phyloP scores from a whole-genome alignment of 2,113 vertebrate genomes.

The Dromas ardeola region DNA sequence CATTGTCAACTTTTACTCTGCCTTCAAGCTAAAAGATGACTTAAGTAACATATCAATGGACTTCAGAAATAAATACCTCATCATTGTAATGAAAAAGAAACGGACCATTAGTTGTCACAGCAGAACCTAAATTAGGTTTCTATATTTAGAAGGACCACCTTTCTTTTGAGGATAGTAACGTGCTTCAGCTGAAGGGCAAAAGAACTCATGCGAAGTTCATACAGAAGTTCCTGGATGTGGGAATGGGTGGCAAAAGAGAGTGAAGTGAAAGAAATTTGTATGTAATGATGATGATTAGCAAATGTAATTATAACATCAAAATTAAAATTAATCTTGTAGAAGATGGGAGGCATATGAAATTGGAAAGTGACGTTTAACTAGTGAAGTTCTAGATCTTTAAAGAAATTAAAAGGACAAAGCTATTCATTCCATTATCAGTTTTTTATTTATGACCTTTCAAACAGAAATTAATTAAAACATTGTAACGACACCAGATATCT shows the following conservation, averaged over 20 bases:
- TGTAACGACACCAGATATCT: not conserved
- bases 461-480: constrained; percentile 7
- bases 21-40: not conserved
- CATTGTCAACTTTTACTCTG: not conserved
- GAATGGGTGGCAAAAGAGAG: not conserved
- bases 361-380: not conserved
- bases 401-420: not conserved
- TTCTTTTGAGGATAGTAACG: constrained; percentile 19
- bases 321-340: not conserved
- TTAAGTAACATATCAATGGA: not conserved
- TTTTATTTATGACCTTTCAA: constrained; percentile 24
- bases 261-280: not conserved
- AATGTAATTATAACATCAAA: not conserved
- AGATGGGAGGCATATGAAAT: not conserved
- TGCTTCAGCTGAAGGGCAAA: constrained; percentile 26
- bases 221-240: not conserved
- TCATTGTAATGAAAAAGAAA: not conserved
- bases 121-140: constrained; percentile 32
- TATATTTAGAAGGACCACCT: constrained; percentile 38
- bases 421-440: not conserved
- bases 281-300: not conserved
- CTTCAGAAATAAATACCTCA: constrained; percentile 3
- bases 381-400: not conserved
- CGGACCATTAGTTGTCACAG: not conserved
- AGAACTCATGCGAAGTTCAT: not conserved